Conservation (phyloP, 2,888 invertebrate genomes). For the Drosophila austrosaltans region DNA sequence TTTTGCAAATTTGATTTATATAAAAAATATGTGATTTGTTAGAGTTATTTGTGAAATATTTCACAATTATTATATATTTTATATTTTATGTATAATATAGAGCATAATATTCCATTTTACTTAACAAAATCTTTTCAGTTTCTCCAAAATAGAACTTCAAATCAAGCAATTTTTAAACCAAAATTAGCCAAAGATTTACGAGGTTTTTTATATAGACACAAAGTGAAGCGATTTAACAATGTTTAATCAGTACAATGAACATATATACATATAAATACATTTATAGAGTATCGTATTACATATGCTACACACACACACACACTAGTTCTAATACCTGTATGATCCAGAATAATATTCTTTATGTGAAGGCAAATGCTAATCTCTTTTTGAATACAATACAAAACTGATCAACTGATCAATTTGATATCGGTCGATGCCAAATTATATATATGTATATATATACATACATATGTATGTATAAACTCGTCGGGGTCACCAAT, state of each 20-base stretch:
- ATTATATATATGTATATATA: constrained; percentile 1
- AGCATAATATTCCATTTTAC: no score
- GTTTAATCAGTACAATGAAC: constrained; percentile 13
- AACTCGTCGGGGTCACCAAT: constrained; percentile 17
- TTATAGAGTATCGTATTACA: constrained; percentile 46
- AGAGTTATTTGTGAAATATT: no score
- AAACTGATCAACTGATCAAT: neutral
- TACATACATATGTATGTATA: no score
- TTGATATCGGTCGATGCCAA: neutral
- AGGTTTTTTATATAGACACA: neutral
- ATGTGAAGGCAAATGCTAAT: constrained; percentile 2
- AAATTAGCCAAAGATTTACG: constrained; percentile 34
- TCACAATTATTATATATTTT: no score
- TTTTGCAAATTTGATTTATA: no score
- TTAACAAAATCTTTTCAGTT: no score
- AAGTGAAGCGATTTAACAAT: neutral
- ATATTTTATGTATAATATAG: no score
- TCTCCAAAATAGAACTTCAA: no score
- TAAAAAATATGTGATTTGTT: no score
- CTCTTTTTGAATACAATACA: constrained; percentile 22
- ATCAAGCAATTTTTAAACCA: no score
- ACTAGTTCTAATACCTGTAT: neutral
- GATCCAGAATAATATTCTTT: constrained; percentile 36
- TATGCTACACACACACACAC: no score
- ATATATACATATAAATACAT: constrained; percentile 3